phyloP scores from a whole-genome alignment of 2,888 invertebrate genomes.

The Ectemnius lituratus region DNA sequence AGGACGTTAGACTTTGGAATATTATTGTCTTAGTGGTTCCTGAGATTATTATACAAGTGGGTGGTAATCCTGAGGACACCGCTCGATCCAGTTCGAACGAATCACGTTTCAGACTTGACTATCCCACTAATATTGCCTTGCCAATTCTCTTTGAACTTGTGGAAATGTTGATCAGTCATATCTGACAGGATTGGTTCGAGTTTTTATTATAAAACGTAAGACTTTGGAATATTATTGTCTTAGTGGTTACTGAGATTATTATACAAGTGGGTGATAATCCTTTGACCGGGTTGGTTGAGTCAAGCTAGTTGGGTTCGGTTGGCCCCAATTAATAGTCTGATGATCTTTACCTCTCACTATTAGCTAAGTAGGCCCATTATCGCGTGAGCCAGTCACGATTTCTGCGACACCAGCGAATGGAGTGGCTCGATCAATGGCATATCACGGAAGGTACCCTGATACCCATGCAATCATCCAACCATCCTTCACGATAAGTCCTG shows the following conservation, averaged over 20 bases:
- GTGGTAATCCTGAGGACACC: constrained; percentile 64
- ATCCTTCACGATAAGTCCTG: background rate
- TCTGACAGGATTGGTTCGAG: no score
- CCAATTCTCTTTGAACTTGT: no score
- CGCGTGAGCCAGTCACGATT: constrained; percentile 45
- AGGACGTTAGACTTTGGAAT: no score
- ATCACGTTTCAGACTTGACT: no score
- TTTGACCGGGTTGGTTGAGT: constrained; percentile 25
- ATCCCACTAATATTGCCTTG: no score
- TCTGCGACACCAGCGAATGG: constrained; percentile 43
- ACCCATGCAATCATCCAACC: constrained; percentile 6
- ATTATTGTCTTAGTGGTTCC: no score
- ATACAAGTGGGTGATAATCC: constrained; percentile 3
- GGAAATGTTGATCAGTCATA: no score
- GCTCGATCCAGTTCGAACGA: constrained; percentile 58
- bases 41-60: no score
- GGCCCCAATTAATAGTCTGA: constrained; percentile 40
- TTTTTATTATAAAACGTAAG: no score
- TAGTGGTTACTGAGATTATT: no score
- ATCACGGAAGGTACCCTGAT: constrained; percentile 21
- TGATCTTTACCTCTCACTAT: constrained; percentile 39
- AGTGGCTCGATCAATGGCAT: constrained; percentile 43
- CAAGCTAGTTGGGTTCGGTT: constrained; percentile 29
- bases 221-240: no score
- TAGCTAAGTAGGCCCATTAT: constrained; percentile 28